Evolutionary conservation across 2,797 vertebrate genomes (phyloP).

Genomic region (Danio kyathit): DNA sequence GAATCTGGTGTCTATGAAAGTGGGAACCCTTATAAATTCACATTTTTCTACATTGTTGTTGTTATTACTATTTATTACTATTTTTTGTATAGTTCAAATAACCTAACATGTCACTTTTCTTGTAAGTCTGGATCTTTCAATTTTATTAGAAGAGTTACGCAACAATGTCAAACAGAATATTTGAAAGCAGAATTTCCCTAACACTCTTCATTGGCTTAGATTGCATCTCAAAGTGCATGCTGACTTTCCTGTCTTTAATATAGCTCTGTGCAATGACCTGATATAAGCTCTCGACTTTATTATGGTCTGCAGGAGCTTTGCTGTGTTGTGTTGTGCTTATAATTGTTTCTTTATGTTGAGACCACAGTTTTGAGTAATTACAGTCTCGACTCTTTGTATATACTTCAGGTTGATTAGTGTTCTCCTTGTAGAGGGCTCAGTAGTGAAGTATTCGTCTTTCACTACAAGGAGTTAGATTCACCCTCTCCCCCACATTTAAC

Average conservation of each 20-base stretch:
- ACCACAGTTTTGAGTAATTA: slow-evolving; percentile 26
- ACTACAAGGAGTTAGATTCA: background rate
- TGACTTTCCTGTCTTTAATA: background rate
- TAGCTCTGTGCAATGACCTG: slow-evolving; percentile 16
- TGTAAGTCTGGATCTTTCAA: background rate
- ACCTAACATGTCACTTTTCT: background rate
- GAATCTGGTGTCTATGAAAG: too few species aligned
- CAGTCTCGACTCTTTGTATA: slow-evolving; percentile 8
- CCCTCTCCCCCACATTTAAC: background rate
- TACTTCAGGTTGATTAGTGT: slow-evolving; percentile 39
- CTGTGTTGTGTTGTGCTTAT: slow-evolving; percentile 13
- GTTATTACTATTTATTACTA: too few species aligned
- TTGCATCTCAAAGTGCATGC: background rate
- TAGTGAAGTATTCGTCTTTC: slow-evolving; percentile 1
- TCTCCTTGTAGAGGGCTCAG: slow-evolving; percentile 26
- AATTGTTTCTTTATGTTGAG: slow-evolving; percentile 30
- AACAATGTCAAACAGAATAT: background rate
- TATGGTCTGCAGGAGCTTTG: background rate
- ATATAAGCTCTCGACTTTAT: background rate
- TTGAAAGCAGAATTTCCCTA: background rate
- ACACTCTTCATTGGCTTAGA: background rate
- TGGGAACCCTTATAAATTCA: too few species aligned
- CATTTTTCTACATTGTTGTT: too few species aligned
- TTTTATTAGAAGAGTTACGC: slow-evolving; percentile 1
- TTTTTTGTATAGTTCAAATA: too few species aligned